A percentile compares a stretch with the other conserved stretches of the same genome.
phyloP scores from a whole-genome alignment of 2,888 invertebrate genomes.

The Epistrophella euchroma region DNA sequence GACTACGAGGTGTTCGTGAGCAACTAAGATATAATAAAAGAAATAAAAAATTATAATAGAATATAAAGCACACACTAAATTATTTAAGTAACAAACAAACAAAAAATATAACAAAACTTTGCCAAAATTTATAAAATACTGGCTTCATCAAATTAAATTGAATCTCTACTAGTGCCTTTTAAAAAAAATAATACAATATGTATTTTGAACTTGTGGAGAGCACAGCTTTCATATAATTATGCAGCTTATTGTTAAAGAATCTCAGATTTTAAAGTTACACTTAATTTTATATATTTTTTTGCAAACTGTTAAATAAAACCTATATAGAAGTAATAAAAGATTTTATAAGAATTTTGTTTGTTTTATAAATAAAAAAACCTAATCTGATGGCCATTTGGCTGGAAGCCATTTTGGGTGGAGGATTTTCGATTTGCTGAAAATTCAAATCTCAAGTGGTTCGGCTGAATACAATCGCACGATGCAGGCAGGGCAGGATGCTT shows the following conservation, averaged over 20 bases:
- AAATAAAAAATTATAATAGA: constrained; percentile 27
- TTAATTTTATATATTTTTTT: constrained; percentile 23
- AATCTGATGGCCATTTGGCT: too few relatives aligned
- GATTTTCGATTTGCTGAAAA: too few relatives aligned
- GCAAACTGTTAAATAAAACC: constrained; percentile 37
- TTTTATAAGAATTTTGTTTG: background rate
- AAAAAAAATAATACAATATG: background rate
- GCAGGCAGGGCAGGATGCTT: too few relatives aligned
- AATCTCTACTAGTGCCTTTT: constrained; percentile 20
- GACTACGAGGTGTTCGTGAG: constrained; percentile 90
- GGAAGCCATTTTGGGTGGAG: too few relatives aligned
- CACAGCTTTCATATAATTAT: constrained; percentile 5
- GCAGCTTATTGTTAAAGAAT: constrained; percentile 15
- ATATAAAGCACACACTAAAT: constrained; percentile 59
- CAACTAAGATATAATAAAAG: constrained; percentile 78
- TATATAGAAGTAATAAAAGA: constrained; percentile 13
- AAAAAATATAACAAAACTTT: background rate
- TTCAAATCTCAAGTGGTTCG: too few relatives aligned
- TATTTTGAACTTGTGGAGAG: background rate
- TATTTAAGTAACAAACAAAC: constrained; percentile 25
- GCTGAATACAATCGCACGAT: too few relatives aligned
- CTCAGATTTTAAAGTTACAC: constrained; percentile 25
- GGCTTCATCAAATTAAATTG: background rate
- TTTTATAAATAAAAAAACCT: background rate
- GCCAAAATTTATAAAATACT: constrained; percentile 18